Evolutionary conservation across 2,797 vertebrate species (phyloP), one percentile per base, ranked within the genome.

Genomic region (Linurgus olivaceus): DNA sequence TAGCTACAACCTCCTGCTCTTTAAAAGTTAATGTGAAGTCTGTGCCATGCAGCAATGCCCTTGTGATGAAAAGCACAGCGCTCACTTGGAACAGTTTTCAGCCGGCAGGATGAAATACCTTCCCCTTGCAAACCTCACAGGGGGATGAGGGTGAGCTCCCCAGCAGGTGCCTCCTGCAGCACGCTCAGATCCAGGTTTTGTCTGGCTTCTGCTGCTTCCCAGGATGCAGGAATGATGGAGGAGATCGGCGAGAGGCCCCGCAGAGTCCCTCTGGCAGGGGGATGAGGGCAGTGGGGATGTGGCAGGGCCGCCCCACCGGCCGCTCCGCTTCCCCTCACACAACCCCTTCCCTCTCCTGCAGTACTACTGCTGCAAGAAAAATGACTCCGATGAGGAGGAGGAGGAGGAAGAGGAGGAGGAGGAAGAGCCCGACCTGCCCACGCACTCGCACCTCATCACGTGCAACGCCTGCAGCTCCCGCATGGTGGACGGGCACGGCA

Each of bases 331-430:
- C 35, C 54, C n/a, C 52, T 91, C 33, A 77, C 1, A 5, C 17
- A 33, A 35, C 19, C 61, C 72, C 14, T 74, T 90, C 44, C 70
- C 51, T 77, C 37, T 25, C 13, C 7, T 2, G 2, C 95, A 99
- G 99, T 99, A 99, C 98, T 99, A 99, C 96, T 99, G 99, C 98
- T 99, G 99, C 97, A 99, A 99, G 98, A 99, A 98, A 97, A 98
- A 99, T 98, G 98, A 98, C 91, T 98, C 98, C 0, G 97, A 98
- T 95, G 98, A 98, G 95, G 98, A 98, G 97, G 96, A 97, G 44
- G 98, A 98, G 70, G 63, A 97, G 78, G 98, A 96, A 20, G 98
- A 96, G 54, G 98, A 98, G 93, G 97, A 98, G 96, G 96, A 96
- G 92, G 98, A 98, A 59, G 98, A 98, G 86, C 98, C 98, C 3